These are phyloP conservation scores for Illadopsis cleaveri DNA, from an alignment of 2,113 vertebrate species.

Conservation along the genomic window DNA sequence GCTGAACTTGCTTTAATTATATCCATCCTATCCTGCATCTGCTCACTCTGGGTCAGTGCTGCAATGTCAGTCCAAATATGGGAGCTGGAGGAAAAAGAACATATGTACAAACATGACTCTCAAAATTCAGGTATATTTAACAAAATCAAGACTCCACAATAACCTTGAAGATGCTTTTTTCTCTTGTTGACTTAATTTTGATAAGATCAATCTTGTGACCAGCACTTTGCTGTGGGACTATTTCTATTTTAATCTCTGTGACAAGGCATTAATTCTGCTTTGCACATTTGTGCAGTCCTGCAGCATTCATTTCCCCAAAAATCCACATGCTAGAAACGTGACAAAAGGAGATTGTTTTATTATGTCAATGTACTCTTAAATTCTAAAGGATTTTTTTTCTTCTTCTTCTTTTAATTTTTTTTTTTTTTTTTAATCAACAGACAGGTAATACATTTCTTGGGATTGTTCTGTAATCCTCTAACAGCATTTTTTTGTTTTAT, in stretches of 20 bases:
- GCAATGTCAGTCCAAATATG: neutral
- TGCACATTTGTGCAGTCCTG: neutral
- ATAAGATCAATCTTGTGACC: neutral
- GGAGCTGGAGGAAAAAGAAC: neutral
- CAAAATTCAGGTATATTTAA: neutral
- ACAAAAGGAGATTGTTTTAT: neutral
- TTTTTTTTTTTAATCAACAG: neutral
- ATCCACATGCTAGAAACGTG: neutral
- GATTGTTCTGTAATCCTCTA: neutral
- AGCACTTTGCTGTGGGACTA: neutral
- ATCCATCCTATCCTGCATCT: neutral
- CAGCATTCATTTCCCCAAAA: neutral
- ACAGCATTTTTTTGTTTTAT: neutral
- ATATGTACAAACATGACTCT: neutral
- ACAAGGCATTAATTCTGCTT: neutral
- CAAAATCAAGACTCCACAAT: neutral
- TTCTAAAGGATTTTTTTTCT: neutral
- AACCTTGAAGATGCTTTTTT: neutral
- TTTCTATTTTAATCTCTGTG: neutral
- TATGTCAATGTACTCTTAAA: neutral
- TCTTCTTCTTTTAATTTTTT: rapidly evolving
- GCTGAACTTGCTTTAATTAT: constrained; percentile 13
- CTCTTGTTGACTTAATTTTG: neutral
- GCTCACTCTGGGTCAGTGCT: neutral
- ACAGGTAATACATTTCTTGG: rapidly evolving